phyloP scores from a whole-genome alignment of 2,113 vertebrate genomes.

The Trogon surrucura region DNA sequence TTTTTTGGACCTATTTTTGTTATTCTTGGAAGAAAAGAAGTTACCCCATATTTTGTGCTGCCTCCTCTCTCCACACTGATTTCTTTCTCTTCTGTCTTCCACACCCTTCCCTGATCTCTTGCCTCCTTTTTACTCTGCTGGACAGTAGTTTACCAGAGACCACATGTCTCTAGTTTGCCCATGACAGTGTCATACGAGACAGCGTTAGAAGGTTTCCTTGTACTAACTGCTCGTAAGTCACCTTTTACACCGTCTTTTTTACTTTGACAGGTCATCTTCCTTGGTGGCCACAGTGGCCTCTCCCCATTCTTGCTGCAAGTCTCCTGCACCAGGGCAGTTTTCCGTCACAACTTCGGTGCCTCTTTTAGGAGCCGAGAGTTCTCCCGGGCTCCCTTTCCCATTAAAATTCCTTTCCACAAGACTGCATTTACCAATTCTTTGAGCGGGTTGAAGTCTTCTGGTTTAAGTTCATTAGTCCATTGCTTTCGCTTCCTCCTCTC shows the following conservation, averaged over 20 bases:
- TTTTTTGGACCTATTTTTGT: neutral
- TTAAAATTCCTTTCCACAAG: slow-evolving; percentile 75
- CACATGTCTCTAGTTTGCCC: neutral
- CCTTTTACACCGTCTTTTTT: neutral
- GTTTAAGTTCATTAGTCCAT: slow-evolving; percentile 53
- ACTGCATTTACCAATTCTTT: slow-evolving; percentile 65
- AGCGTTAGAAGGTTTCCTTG: neutral
- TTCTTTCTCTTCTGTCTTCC: neutral
- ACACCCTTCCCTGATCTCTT: neutral
- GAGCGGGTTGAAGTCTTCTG: neutral
- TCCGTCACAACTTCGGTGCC: rapidly evolving
- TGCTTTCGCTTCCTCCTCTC: neutral
- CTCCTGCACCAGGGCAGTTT: neutral
- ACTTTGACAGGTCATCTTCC: neutral
- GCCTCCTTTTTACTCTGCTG: neutral
- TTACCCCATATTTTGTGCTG: neutral
- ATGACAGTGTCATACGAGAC: neutral
- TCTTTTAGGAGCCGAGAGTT: neutral
- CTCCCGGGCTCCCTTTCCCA: slow-evolving; percentile 50
- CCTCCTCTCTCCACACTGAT: neutral
- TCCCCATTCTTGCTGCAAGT: neutral
- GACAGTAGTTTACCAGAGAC: neutral
- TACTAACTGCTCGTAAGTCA: neutral
- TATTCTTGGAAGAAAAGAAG: neutral
- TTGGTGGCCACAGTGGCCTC: neutral